Conservation (phyloP, 1,140 invertebrate species). For the Harpegnathos saltator region DNA sequence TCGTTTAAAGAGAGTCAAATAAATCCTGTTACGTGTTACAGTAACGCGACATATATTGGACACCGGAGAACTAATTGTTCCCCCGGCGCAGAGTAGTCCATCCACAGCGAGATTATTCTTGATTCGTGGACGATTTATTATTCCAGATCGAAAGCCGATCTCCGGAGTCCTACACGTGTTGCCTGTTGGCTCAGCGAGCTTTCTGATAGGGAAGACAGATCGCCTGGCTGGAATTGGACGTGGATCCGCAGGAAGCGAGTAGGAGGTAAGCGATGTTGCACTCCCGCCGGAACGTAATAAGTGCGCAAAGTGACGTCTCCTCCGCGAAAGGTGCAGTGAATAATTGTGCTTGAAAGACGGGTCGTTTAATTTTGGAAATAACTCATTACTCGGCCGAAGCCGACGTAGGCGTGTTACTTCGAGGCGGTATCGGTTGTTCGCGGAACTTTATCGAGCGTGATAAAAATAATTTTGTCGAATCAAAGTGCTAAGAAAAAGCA, state of each 20-base stretch:
- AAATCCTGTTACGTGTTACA: slow-evolving; percentile 9
- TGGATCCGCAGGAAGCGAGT: slow-evolving; percentile 71
- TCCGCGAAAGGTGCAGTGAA: slow-evolving; percentile 62
- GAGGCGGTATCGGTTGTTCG: slow-evolving; percentile 4
- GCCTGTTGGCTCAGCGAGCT: slow-evolving; percentile 69
- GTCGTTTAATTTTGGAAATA: slow-evolving; percentile 64
- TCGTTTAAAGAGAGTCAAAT: background rate
- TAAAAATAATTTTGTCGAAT: slow-evolving; percentile 9
- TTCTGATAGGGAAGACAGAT: slow-evolving; percentile 71
- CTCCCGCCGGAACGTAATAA: slow-evolving; percentile 62
- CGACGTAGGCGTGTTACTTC: slow-evolving; percentile 19
- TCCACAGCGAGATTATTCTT: slow-evolving; percentile 39
- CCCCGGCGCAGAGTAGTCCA: slow-evolving; percentile 12
- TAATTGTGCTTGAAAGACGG: slow-evolving; percentile 66
- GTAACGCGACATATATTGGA: slow-evolving; percentile 46
- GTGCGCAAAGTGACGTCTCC: slow-evolving; percentile 58
- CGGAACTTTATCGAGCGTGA: background rate
- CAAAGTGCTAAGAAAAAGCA: background rate
- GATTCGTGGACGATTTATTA: slow-evolving; percentile 65
- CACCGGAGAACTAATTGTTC: slow-evolving; percentile 44
- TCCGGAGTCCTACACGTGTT: slow-evolving; percentile 69
- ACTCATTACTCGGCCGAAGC: slow-evolving; percentile 23
- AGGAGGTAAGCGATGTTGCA: slow-evolving; percentile 58
- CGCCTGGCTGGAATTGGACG: slow-evolving; percentile 60
- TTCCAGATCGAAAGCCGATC: slow-evolving; percentile 69